Conservation (phyloP, 2,113 vertebrate genomes). For the Barbus barbus region DNA sequence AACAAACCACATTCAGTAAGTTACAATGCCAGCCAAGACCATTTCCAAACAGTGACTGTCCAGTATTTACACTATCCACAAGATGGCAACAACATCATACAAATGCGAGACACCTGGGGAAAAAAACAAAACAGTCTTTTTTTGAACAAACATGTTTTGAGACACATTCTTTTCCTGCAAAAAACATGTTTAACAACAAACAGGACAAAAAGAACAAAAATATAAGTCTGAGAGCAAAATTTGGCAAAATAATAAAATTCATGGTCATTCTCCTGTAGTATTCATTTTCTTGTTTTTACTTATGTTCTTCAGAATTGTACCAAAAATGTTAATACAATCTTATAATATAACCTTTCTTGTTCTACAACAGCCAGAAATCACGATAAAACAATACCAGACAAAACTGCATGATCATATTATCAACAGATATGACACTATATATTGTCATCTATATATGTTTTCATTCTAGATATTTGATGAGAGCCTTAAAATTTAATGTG, state of each 20-base stretch:
- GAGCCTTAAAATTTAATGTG: neutral
- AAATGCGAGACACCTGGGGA: too few species aligned
- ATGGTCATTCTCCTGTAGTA: too few species aligned
- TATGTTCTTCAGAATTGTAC: too few species aligned
- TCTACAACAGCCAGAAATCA: too few species aligned
- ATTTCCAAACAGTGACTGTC: neutral
- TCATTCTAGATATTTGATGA: neutral
- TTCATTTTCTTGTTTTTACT: too few species aligned
- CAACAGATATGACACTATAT: neutral
- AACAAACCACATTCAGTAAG: neutral
- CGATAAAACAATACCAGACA: too few species aligned
- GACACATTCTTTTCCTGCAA: neutral
- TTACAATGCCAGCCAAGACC: neutral
- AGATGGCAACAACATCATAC: slow-evolving; percentile 32
- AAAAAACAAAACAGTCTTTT: neutral
- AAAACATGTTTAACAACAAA: neutral
- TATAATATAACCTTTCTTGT: too few species aligned
- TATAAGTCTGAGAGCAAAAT: too few species aligned
- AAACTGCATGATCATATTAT: neutral
- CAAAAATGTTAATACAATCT: too few species aligned
- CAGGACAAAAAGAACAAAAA: neutral
- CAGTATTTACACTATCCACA: slow-evolving; percentile 1
- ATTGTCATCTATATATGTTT: neutral
- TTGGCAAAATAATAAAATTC: too few species aligned
- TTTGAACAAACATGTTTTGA: neutral